Evolutionary conservation across 2,888 invertebrate genomes (phyloP), one percentile per base, ranked within the genome.

Genomic region (Drosophila helvetica): DNA sequence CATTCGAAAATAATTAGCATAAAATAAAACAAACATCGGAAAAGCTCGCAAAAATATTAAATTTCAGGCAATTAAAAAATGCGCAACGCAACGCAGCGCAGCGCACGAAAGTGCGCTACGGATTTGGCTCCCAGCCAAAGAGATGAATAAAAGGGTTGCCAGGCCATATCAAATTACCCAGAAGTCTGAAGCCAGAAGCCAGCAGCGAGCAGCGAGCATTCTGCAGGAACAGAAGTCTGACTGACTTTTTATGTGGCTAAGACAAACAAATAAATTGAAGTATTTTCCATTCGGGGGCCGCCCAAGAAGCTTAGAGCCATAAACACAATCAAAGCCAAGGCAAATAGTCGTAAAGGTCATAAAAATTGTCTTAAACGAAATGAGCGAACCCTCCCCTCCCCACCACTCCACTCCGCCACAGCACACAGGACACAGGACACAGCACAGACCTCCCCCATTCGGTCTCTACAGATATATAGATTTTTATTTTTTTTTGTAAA

Each of bases 291-390:
- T n/a, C 10, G 30, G 30, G 30, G 10, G 1, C 69, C 22, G 57
- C 57, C 66, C 73, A 77, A 87, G 81, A 68, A 61, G 77, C 73
- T 81, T 79, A 62, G 50, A 55, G 18, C 64, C 64, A 74, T 74
- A 71, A 71, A 80, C 70, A 53, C 69, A 87, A 81, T 89, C 81
- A 79, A 77, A 79, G 77, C 80, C 70, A 77, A 82, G 75, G 80
- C 86, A 90, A 90, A 90, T 79, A 90, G 79, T 77, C 77, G 86
- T 84, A 85, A 87, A 89, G 83, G 82, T 81, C 90, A 85, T 90
- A 90, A 90, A 90, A 90, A 75, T 79, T 81, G 79, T 89, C 86
- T 83, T 85, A 77, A 77, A 74, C 78, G 62, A 79, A 87, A 74
- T 71, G 77, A 76, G 74, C 56, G 52, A 58, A 43, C 53, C 55